Conservation (phyloP, 2,888 invertebrate genomes). For the Limnephilus marmoratus region DNA sequence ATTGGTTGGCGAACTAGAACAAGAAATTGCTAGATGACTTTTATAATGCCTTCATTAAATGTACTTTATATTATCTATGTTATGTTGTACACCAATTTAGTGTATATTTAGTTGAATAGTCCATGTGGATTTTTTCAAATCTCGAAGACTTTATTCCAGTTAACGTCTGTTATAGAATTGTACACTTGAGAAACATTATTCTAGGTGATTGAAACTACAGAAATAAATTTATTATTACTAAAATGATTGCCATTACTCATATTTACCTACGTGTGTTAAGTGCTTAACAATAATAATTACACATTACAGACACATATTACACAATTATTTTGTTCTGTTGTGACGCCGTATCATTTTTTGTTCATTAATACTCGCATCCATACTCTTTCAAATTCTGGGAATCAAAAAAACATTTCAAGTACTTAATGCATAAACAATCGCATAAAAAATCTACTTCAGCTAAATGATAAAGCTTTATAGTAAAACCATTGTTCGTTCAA, state of each 20-base stretch:
- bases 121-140: not conserved
- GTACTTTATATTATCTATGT: not conserved
- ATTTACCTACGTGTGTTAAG: too few species aligned
- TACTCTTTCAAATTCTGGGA: too few species aligned
- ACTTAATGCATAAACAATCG: not conserved
- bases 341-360: not conserved
- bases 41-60: not conserved
- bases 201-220: not conserved
- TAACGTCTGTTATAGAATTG: not conserved
- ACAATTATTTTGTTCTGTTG: not conserved
- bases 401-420: not conserved
- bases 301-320: too few species aligned
- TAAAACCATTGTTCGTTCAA: not conserved
- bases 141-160: not conserved
- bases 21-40: not conserved
- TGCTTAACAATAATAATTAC: too few species aligned
- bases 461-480: not conserved
- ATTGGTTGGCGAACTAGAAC: not conserved
- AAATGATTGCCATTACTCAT: not conserved
- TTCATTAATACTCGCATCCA: too few species aligned
- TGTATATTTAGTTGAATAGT: not conserved
- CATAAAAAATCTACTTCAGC: not conserved
- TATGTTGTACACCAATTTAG: not conserved
- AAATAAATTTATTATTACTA: not conserved
- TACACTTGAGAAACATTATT: not conserved